Conservation (phyloP, 2,113 vertebrate genomes). For the Proterorhinus semilunaris region DNA sequence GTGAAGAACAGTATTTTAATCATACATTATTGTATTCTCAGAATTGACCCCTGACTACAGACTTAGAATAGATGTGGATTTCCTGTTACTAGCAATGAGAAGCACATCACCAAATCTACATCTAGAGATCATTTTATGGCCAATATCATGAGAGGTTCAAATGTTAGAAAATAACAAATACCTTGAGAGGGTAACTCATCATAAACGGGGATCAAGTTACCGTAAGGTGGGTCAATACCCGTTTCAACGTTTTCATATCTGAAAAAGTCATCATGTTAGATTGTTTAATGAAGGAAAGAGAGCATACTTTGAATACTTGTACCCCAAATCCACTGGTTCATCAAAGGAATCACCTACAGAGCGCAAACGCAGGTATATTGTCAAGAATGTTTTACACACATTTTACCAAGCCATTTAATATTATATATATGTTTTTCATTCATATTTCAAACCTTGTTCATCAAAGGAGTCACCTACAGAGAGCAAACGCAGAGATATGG, state of each 20-base stretch:
- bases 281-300: neutral
- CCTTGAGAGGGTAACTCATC: neutral
- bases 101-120: neutral
- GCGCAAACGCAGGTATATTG: neutral
- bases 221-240: neutral
- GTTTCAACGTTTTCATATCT: neutral
- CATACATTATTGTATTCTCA: neutral
- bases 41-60: constrained; percentile 1
- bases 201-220: neutral
- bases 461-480: constrained; percentile 15
- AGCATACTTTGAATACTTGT: constrained; percentile 3
- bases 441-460: neutral
- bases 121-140: too few relatives aligned
- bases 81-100: constrained; percentile 5
- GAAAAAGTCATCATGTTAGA: neutral
- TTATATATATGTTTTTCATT: neutral
- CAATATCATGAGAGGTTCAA: neutral
- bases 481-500: neutral
- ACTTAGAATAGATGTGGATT: constrained; percentile 10
- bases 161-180: neutral
- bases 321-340: constrained; percentile 1
- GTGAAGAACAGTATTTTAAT: neutral
- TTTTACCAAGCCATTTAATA: neutral
- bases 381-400: neutral
- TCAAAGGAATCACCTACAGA: constrained; percentile 15